Evolutionary conservation across 2,797 vertebrate species (phyloP).

Genomic region (Galago senegalensis): DNA sequence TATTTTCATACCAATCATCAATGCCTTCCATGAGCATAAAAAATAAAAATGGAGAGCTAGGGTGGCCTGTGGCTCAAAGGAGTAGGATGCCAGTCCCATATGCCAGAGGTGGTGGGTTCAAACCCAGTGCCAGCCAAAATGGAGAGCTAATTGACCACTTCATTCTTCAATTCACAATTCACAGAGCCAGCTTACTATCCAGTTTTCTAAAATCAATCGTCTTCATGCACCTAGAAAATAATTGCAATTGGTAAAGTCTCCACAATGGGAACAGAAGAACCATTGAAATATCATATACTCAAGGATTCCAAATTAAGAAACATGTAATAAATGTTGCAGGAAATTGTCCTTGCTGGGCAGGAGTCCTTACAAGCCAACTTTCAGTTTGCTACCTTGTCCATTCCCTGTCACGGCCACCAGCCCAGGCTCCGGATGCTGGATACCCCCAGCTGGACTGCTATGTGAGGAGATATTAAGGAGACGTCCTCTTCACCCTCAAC

Average conservation of each 20-base stretch:
- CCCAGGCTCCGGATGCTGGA: not conserved
- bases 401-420: not conserved
- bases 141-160: conserved; percentile 20
- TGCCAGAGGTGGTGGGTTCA: no score
- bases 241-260: not conserved
- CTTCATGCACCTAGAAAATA: conserved; percentile 43
- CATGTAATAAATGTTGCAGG: not conserved
- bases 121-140: not conserved
- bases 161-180: conserved; percentile 7
- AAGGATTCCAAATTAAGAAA: not conserved
- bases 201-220: not conserved
- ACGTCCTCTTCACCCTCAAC: not conserved
- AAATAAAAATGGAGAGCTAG: conserved; percentile 22
- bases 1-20: conserved; percentile 42
- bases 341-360: not conserved
- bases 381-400: not conserved
- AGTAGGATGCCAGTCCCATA: no score
- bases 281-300: not conserved
- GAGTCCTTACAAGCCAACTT: not conserved
- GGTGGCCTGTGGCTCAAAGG: no score
- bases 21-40: not conserved
- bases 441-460: rapidly evolving
- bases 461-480: not conserved
- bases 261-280: not conserved
- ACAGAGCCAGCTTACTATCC: not conserved